phyloP scores from a whole-genome alignment of 2,113 vertebrate species.

The Vidua macroura region DNA sequence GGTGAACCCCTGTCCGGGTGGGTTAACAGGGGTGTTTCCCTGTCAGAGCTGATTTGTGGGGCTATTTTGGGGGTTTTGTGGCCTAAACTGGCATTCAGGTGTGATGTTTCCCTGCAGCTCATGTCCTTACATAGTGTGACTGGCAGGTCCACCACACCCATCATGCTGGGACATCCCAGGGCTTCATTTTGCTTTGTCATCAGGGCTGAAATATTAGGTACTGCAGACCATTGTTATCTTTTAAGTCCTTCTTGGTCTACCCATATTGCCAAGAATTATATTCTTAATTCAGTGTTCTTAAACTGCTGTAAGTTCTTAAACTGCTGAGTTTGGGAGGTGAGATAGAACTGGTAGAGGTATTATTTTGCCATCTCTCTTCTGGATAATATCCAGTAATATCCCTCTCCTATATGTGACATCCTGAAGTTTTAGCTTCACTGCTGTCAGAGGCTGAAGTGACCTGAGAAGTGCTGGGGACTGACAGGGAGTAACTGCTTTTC shows the following conservation, averaged over 20 bases:
- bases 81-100: neutral
- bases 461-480: neutral
- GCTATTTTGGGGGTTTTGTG: neutral
- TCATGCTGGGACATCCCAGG: neutral
- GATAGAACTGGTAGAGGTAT: neutral
- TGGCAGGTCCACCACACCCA: neutral
- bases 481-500: neutral
- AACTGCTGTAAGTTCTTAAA: neutral
- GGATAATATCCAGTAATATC: neutral
- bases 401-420: neutral
- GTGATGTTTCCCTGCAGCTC: neutral
- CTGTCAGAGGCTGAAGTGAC: neutral
- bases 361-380: neutral
- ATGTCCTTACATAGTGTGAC: neutral
- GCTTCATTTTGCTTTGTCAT: neutral
- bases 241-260: neutral
- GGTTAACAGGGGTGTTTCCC: neutral
- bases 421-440: neutral
- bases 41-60: neutral
- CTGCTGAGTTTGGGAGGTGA: neutral
- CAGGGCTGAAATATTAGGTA: neutral
- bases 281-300: neutral
- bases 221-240: neutral
- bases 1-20: accelerated
- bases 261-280: neutral